Percentiles rank a stretch among this genome's conserved stretches.
These are phyloP conservation scores for Macrophya annulata DNA, from an alignment of 2,888 invertebrate species.

Conservation along the genomic window DNA sequence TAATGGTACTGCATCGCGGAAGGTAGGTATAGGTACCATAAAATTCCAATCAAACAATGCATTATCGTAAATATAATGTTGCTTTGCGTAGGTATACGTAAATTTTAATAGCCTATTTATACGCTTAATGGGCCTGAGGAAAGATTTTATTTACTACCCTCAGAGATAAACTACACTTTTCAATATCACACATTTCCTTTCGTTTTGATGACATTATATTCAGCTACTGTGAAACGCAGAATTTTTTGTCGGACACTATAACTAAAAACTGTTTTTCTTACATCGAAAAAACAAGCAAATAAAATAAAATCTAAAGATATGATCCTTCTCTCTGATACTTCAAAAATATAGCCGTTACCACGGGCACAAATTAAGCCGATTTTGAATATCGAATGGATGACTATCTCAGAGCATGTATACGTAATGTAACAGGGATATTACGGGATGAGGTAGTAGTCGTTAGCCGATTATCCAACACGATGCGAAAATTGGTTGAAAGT, in stretches of 20 bases:
- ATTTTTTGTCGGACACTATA: too few species aligned
- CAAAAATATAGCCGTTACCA: not conserved
- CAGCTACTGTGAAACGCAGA: not conserved
- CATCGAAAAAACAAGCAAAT: not conserved
- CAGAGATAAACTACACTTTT: conserved; percentile 5
- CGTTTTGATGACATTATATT: not conserved
- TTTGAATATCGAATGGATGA: not conserved
- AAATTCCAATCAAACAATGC: conserved; percentile 74
- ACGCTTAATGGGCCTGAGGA: not conserved
- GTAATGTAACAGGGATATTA: not conserved
- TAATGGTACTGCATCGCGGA: conserved; percentile 69
- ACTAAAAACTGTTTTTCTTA: not conserved
- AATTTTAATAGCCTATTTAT: conserved; percentile 41
- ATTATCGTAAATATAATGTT: conserved; percentile 71
- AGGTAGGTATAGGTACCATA: conserved; percentile 63
- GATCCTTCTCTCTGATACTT: not conserved
- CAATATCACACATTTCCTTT: not conserved
- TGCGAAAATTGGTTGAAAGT: conserved; percentile 27
- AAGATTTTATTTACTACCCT: conserved; percentile 38
- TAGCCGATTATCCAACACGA: conserved; percentile 18
- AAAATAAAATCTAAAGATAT: not conserved
- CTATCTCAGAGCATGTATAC: not conserved
- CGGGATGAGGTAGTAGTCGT: not conserved
- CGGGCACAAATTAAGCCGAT: not conserved
- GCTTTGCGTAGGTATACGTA: conserved; percentile 49